Evolutionary conservation across 2,888 invertebrate species (phyloP), one percentile per base, ranked within the genome.

Genomic region (Tridacna gigas): DNA sequence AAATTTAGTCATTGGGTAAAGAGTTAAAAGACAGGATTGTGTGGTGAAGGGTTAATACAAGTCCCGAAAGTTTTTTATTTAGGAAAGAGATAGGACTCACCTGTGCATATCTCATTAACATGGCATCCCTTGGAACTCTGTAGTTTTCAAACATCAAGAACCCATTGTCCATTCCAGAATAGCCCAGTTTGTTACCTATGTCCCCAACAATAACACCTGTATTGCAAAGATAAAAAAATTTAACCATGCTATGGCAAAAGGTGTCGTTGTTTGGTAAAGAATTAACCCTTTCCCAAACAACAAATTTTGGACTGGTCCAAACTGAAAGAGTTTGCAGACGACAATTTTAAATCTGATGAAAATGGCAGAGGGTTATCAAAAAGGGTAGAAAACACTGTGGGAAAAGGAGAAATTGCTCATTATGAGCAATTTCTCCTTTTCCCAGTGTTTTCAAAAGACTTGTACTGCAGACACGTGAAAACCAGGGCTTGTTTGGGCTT

Each of bases 111-210:
- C 88, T 88, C 99, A 99, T 99, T 26, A 99, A 95, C 98, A 99
- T 97, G 89, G 98, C 96, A 20, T 96, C 96, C 77, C 98, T 96
- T 0, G 99, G 99, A 94, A 99, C 97, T 60, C 90, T 63, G 56
- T 86, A 97, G 90, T 97, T 96, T 81, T 98, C 96, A 87, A 99
- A 97, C 0, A 97, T 97, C 66, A 99, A 96, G 95, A 97, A 99
- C 0, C 99, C 99, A 95, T 99, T 99, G 94, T 99, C 99, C 60
- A 97, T 97, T 0, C 96, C 96, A 92, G 98, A 97, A 97, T 98
- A 98, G 84, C 98, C 98, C 77, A 99, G 96, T 95, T 99, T 99
- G 76, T 97, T 97, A 0, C 99, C 99, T 91, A 99, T 99, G 95
- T 99, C 99, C 11, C 99, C 99, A 76, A 99, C 96, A 94, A 97